Evolutionary conservation across 92 coral and sea anemone genomes (phyloP), one percentile per base, ranked within the genome.

Genomic region (Nematostella vectensis): DNA sequence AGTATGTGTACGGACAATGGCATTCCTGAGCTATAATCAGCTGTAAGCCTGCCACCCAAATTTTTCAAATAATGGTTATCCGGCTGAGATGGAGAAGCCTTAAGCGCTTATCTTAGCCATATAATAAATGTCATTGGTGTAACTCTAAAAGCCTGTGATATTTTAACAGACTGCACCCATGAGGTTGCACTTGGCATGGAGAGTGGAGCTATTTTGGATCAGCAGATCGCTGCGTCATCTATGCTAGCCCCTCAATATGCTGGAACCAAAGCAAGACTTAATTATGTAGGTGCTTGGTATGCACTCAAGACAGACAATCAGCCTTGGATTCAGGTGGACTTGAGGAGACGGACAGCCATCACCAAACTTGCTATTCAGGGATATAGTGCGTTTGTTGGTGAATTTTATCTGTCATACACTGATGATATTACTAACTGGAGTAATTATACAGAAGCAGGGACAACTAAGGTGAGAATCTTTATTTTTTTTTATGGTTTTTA

Each of bases 291-390:
- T 17, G 79, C 86, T 23, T 83, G 94, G 94, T 45, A 55, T 38
- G 52, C 94, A 27, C 27, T 25, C n/a, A 11, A 11, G 17, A 27
- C 0, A 0, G 83, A 78, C 44, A 37, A 22, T 11, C 20, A 50
- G 23, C 87, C 82, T 13, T 79, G 74, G 82, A 69, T 83, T 17
- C 79, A 69, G 45, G 87, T 83, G 4, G 71, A 83, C 49, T 59
- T 83, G 17, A 61, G 72, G 10, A 40, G 48, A 2, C 15, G 31
- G 28, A 31, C 45, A 31, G 73, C 64, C 15, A 25, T 83, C 25
- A 79, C 83, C 13, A 82, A 58, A 23, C 33, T 83, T 53, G 75
- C 72, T 24, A 83, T 82, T 10, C 94, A 83, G 69, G 94, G 86
- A 25, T 64, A 57, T 49, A 18, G 37, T 2, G 75, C 77, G 13